Base-by-base conservation (phyloP, 2,888 invertebrate genomes). In the Cosmopolites sordidus region DNA sequence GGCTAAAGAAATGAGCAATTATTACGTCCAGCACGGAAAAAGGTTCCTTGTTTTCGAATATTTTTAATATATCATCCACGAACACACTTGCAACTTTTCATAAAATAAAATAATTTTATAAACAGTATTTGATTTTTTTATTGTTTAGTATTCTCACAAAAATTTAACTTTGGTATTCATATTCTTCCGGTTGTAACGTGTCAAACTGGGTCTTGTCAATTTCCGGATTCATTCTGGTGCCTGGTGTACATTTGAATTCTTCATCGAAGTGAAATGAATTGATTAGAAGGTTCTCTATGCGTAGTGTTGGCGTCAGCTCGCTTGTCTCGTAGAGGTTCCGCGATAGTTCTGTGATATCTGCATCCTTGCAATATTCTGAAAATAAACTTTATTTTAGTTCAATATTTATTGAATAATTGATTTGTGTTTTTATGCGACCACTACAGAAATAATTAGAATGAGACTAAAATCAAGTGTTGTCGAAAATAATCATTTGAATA, bases 161-260 rank as follows among this genome's bases (percentile, higher is more conserved):
- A 40, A 40, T 40, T 22, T 18, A 37, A 38, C 33, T 46, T 5
- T 16, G n/a, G 11, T 38, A 12, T 38, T 38, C 38, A 9, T 46
- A 46, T 16, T 39, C 47, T 2, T 40, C 11, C 29, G 14, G 5
- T 11, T 16, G 14, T n/a, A 44, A 43, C 8, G 1, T 39, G 2
- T 39, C 16, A 17, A 44, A 44, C 16, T 38, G 37, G 11, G 17
- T 16, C 9, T 45, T 51, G 1, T 15, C 22, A 43, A 18, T 22
- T n/a, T 33, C 45, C 6, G 51, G 51, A 45, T 51, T 51, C 51
- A 51, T 51, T 14, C 5, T 3, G 11, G 40, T 27, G 9, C 51
- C 51, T 2, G 29, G 41, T 12, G 14, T 16, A 29, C 51, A 51
- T 14, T 41, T n/a, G 27, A 51, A 51, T 11, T 33, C 16, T 40